Evolutionary conservation across 2,113 vertebrate genomes (phyloP), one percentile per base, ranked within the genome.

Genomic region (Amblyopsis rosae): DNA sequence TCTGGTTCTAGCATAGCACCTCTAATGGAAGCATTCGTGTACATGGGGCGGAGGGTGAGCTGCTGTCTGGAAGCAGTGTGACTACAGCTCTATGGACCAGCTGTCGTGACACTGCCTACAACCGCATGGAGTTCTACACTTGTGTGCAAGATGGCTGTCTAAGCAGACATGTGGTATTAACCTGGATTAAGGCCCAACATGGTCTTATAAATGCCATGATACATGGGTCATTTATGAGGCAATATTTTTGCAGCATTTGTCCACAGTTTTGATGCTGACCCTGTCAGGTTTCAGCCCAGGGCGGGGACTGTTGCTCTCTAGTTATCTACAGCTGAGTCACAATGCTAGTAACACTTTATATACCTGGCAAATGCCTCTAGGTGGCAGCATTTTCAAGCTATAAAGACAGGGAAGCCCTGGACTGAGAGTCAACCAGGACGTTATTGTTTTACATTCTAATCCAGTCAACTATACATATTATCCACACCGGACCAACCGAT

Each of bases 141-240:
- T 60, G 59, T 69, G 61, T 69, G 73, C 70, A 78, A 67, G 77
- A 70, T 62, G 26, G 35, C 65, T 66, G 74, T 70, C 12, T 3
- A 32, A 70, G 62, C 12, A 59, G 59, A 64, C 15, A 6, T 15
- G 46, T 72, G 72, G 67, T 49, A 73, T 4, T 54, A 69, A 65
- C 65, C 60, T 12, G 45, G 33, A 77, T 64, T 72, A 81, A 78
- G 75, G 85, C 83, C 74, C 70, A 76, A 75, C 62, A 57, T 63
- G 79, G 72, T 66, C 56, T 80, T 51, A 72, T 17, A 48, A 70
- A 79, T 72, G 62, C 79, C 79, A 77, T 58, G 66, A 80, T 65
- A 70, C 67, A 67, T 60, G 61, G 80, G 74, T 80, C 87, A 80
- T 83, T 73, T 70, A 70, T 82, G 58, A 85, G 75, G 75, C 73